A percentile compares a stretch with the other conserved stretches of the same genome.
Evolutionary conservation across 2,113 vertebrate species (phyloP).

Genomic region (Strigops habroptila): DNA sequence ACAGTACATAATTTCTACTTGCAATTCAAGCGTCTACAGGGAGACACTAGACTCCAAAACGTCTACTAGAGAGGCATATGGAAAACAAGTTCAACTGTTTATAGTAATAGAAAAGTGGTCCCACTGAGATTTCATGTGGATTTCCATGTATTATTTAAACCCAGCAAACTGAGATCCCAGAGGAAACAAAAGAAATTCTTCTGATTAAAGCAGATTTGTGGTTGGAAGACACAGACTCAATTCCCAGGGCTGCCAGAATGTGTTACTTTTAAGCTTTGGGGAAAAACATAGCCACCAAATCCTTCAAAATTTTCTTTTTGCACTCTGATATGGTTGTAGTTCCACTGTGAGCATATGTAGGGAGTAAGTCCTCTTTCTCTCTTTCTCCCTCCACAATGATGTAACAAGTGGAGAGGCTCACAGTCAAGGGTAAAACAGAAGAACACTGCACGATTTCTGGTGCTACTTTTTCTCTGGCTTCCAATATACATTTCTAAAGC

Average conservation of each 20-base stretch:
- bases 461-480: not conserved
- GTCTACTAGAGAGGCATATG: not conserved
- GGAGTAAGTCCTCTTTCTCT: not conserved
- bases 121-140: not conserved
- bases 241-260: not conserved
- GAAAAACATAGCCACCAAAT: not conserved
- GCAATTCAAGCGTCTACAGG: not conserved
- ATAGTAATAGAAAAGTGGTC: not conserved
- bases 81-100: not conserved
- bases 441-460: not conserved
- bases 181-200: not conserved
- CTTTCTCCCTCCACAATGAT: not conserved
- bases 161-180: not conserved
- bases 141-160: not conserved
- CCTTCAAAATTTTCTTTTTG: not conserved
- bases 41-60: not conserved
- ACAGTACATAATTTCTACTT: not conserved
- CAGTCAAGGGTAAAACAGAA: not conserved
- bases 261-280: not conserved
- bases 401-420: not conserved
- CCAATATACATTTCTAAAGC: not conserved
- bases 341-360: not conserved
- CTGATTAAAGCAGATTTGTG: not conserved
- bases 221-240: not conserved
- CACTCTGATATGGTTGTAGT: not conserved